Conservation (phyloP, 2,888 invertebrate genomes). For the Heliconius charithonia region DNA sequence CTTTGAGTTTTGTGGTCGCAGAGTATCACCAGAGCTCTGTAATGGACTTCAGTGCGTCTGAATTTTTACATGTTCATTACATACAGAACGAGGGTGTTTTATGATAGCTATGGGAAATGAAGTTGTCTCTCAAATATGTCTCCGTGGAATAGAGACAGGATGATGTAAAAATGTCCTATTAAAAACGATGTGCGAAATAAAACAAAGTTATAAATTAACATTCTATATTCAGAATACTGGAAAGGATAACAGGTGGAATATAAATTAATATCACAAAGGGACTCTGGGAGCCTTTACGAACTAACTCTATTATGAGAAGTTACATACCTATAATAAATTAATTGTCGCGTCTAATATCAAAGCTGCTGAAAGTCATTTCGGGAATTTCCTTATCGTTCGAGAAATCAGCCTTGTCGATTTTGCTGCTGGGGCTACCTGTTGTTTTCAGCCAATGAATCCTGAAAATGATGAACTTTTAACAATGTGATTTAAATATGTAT, state of each 20-base stretch:
- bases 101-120: constrained; percentile 64
- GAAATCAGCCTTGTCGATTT: constrained; percentile 89
- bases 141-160: constrained; percentile 29
- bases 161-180: constrained; percentile 26
- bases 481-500: background rate
- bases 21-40: constrained; percentile 16
- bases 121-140: constrained; percentile 53
- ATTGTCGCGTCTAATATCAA: constrained; percentile 73
- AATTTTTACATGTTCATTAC: constrained; percentile 65
- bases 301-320: constrained; percentile 13
- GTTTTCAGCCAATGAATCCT: constrained; percentile 84
- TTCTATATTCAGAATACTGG: constrained; percentile 41
- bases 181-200: constrained; percentile 35
- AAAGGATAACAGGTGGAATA: constrained; percentile 27
- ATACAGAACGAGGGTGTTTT: constrained; percentile 61
- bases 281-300: constrained; percentile 27
- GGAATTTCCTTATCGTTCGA: constrained; percentile 84
- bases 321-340: constrained; percentile 33
- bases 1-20: constrained; percentile 29
- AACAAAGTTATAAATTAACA: constrained; percentile 34
- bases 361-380: constrained; percentile 76
- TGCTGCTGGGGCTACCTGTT: constrained; percentile 89
- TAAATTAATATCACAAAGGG: constrained; percentile 46
- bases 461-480: constrained; percentile 49
- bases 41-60: constrained; percentile 34